Evolutionary conservation across 2,888 invertebrate genomes (phyloP).

Genomic region (Agrotis ipsilon): DNA sequence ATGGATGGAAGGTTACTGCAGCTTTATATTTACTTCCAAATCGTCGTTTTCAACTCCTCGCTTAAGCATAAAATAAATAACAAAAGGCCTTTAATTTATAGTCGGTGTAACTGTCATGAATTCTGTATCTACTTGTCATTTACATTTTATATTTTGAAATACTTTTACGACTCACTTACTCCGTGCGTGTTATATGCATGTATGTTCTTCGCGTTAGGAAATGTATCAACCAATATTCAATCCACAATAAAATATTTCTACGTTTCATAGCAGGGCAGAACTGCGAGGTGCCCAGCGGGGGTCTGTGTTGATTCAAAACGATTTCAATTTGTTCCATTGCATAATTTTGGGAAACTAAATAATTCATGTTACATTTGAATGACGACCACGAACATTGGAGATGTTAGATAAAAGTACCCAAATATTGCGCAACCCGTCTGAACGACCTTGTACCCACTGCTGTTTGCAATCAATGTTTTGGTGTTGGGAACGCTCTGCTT

Average conservation of each 20-base stretch:
- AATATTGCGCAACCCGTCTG: conserved; percentile 73
- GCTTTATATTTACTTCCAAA: neutral
- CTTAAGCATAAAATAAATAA: conserved; percentile 19
- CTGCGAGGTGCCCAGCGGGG: conserved; percentile 77
- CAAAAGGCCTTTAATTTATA: conserved; percentile 35
- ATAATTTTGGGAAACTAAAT: conserved; percentile 85
- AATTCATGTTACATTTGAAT: conserved; percentile 82
- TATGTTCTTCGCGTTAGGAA: conserved; percentile 61
- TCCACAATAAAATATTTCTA: conserved; percentile 69
- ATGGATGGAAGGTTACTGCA: neutral
- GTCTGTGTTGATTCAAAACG: conserved; percentile 79
- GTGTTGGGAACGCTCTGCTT: conserved; percentile 64
- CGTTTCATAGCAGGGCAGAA: conserved; percentile 73
- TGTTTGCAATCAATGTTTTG: conserved; percentile 73
- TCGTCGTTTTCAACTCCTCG: conserved; percentile 10
- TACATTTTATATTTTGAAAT: conserved; percentile 54
- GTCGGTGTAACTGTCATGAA: conserved; percentile 37
- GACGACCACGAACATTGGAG: conserved; percentile 73
- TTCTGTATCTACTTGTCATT: conserved; percentile 48
- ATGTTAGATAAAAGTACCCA: conserved; percentile 81
- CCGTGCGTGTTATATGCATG: conserved; percentile 38
- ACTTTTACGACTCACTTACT: conserved; percentile 58
- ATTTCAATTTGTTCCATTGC: conserved; percentile 87
- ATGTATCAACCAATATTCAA: conserved; percentile 69
- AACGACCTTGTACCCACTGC: conserved; percentile 75